Conservation (phyloP, 1,140 invertebrate genomes). For the Cotesia glomerata region DNA sequence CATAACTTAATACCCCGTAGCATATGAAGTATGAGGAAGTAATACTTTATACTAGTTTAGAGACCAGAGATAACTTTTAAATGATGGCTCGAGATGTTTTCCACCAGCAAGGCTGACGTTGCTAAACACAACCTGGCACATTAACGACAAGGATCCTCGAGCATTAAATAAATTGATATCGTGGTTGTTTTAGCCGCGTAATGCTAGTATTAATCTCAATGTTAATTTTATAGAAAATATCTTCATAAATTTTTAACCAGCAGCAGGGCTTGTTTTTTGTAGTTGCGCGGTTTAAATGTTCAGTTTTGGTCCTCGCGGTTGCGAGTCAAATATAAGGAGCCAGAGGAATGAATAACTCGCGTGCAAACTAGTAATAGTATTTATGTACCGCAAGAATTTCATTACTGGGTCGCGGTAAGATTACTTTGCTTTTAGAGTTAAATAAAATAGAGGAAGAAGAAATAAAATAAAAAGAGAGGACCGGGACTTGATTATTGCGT, state of each 20-base stretch:
- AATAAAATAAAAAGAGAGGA: neutral
- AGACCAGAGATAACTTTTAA: neutral
- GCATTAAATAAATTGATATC: slow-evolving; percentile 19
- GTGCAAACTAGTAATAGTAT: too few relatives aligned
- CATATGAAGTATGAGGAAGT: too few relatives aligned
- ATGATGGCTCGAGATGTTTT: neutral
- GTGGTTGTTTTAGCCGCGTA: neutral
- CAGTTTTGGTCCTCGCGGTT: too few relatives aligned
- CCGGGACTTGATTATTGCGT: neutral
- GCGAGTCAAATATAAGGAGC: too few relatives aligned
- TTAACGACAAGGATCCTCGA: neutral
- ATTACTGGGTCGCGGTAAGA: slow-evolving; percentile 8
- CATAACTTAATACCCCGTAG: too few relatives aligned
- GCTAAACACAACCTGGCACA: neutral
- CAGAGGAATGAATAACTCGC: too few relatives aligned
- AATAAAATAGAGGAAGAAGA: neutral
- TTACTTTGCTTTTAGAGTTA: slow-evolving; percentile 3
- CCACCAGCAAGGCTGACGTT: neutral
- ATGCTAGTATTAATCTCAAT: neutral
- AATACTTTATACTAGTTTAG: too few relatives aligned
- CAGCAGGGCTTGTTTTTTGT: neutral
- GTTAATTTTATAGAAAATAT: neutral
- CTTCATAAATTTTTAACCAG: neutral
- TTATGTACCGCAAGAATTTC: slow-evolving; percentile 3
- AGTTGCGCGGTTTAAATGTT: too few relatives aligned